phyloP scores from a whole-genome alignment of 2,888 invertebrate genomes.

The Drosophila ezoana region DNA sequence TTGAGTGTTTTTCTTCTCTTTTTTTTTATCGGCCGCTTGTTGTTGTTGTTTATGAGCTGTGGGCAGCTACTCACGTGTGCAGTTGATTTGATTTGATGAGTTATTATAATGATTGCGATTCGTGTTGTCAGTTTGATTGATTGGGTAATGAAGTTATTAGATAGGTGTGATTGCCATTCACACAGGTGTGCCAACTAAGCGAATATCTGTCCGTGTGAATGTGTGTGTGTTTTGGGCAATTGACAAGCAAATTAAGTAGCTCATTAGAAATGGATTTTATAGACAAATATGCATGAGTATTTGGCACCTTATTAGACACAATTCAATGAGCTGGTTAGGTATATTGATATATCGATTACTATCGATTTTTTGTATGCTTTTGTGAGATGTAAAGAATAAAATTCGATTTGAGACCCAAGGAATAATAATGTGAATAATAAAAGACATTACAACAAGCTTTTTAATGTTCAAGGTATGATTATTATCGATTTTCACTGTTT shows the following conservation, averaged over 20 bases:
- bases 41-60: conserved; percentile 19
- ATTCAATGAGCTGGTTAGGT: neutral
- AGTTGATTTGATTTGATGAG: conserved; percentile 53
- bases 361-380: neutral
- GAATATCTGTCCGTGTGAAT: conserved; percentile 4
- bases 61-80: conserved; percentile 43
- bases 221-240: conserved; percentile 28
- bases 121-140: conserved; percentile 69
- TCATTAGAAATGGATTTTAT: conserved; percentile 39
- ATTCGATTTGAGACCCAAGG: no score
- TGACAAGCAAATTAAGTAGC: conserved; percentile 60
- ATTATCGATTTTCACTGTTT: no score
- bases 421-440: no score
- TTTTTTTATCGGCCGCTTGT: conserved; percentile 4
- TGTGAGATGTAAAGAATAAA: no score
- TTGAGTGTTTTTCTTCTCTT: conserved; percentile 10
- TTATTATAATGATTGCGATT: conserved; percentile 62
- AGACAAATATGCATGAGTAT: neutral
- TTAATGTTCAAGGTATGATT: no score
- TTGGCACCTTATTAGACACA: conserved; percentile 5
- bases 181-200: conserved; percentile 25
- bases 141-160: conserved; percentile 70
- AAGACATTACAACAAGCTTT: no score
- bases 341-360: neutral
- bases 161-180: conserved; percentile 55